Base-by-base conservation (phyloP, 2,113 vertebrate genomes). In the Hyla sarda region DNA sequence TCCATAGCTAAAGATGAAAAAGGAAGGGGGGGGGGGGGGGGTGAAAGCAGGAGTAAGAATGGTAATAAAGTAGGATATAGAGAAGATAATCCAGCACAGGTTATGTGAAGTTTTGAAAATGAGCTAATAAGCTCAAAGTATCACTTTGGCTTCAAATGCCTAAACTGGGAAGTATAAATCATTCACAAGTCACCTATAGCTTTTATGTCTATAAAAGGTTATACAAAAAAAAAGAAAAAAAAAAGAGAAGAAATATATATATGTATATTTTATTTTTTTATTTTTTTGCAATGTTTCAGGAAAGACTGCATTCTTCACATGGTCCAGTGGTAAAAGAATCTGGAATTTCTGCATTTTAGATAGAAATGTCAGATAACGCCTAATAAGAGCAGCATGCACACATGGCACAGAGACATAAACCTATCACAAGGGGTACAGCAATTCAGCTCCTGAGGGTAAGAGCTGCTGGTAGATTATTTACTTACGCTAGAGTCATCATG, bases 401-500 rank as follows among this genome's bases (percentile, higher is more conserved):
- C 34, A 69, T 62, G 30, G 60, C 65, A 50, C 60, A 25, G 60
- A 6, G 21, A 82, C 76, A 85, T 23, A 41, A 48, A 30, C 25
- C 37, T 48, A 34, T 80, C 41, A 76, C 34, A 12, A 25, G 69
- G 50, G 69, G 62, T 14, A 47, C 8, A 54, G 41, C 62, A 34
- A 25, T 58, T 56, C 19, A 71, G 48, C 11, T 76, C 83, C 83
- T 32, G 16, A 14, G 56, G 83, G 83, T 58, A 19, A 11, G 83
- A 65, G 72, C 54, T 65, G 72, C 25, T 65, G 52, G 65, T 16
- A 56, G 23, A 21, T 71, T 0, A 54, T 62, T 25, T 89, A 96
- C 97, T 90, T 94, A 99, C 98, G 98, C 96, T 50, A 99, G 92
- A 6, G 96, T 97, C 98, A 99, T 99, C 86, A 94, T 97, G 94